Evolutionary conservation across 1,140 invertebrate species (phyloP).

Genomic region (Drosophila ficusphila): DNA sequence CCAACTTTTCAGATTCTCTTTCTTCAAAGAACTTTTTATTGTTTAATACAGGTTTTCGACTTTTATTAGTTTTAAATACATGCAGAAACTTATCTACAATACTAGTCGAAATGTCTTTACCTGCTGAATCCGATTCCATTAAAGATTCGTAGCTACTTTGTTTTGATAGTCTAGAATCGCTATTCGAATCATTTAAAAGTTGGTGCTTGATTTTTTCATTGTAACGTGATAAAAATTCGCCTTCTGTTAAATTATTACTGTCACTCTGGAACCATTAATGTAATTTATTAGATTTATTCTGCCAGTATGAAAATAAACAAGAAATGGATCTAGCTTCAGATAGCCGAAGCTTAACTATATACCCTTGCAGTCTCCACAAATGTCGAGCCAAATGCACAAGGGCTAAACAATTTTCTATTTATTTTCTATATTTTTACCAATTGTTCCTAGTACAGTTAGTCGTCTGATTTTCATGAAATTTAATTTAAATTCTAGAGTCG

Average conservation of each 20-base stretch:
- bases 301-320: too few relatives aligned
- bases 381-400: too few relatives aligned
- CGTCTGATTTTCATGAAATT: too few relatives aligned
- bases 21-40: conserved; percentile 10
- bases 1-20: conserved; percentile 38
- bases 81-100: conserved; percentile 71
- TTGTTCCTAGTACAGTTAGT: too few relatives aligned
- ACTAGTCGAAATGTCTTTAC: conserved; percentile 28
- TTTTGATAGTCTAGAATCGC: conserved; percentile 61
- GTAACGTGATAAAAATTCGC: conserved; percentile 57
- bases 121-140: conserved; percentile 41
- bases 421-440: too few relatives aligned
- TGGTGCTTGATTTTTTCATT: conserved; percentile 74
- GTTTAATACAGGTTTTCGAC: neutral
- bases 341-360: too few relatives aligned
- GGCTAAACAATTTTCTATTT: too few relatives aligned
- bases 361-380: too few relatives aligned
- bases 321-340: too few relatives aligned
- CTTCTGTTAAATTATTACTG: conserved; percentile 66
- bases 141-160: conserved; percentile 46
- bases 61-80: conserved; percentile 38
- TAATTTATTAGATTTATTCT: neutral
- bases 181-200: conserved; percentile 69
- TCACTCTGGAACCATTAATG: conserved; percentile 45
- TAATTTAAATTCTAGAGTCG: too few relatives aligned